Evolutionary conservation across 2,113 vertebrate genomes (phyloP), one percentile per base, ranked within the genome.

Genomic region (Pipa parva): DNA sequence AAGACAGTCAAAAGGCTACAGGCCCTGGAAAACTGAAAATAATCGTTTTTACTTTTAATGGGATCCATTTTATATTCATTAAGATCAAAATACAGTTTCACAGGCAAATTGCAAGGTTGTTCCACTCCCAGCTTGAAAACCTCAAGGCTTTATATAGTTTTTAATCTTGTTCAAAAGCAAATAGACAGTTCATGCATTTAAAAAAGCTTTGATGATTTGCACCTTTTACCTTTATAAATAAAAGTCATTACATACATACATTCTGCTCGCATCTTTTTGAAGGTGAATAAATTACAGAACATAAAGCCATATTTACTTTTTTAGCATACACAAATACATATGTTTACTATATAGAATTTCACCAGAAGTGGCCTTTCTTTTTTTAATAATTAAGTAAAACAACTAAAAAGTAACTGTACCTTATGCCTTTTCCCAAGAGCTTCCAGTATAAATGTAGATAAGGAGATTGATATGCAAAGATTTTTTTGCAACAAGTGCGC

Each of bases 61-160:
- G 92, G 89, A 91, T 89, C 91, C 93, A 95, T 97, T 96, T 95
- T 94, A 95, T 95, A 93, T 97, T 97, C 92, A 97, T 97, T 97
- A 95, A 93, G 91, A 97, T 97, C 92, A 95, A 97, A 98, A 97
- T 95, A 93, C 88, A 92, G 92, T 92, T 92, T 94, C 89, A 88
- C 90, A 90, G 90, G 93, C 91, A 95, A 96, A 95, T 97, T 96
- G 94, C 91, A 92, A 95, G 96, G 93, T 93, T 93, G 95, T 97
- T 97, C 90, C 88, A 90, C 85, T 95, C 95, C 94, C 95, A 97
- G 95, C 94, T 95, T 95, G 95, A 95, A 87, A 89, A 94, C 87
- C 89, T 88, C 86, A 86, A 90, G 92, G 89, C 87, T 84, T 87
- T 91, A 87, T 93, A 92, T 92, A 93, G 87, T 69, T 67, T 60